Base-by-base conservation (phyloP, 2,113 vertebrate species). In the Carassius auratus region DNA sequence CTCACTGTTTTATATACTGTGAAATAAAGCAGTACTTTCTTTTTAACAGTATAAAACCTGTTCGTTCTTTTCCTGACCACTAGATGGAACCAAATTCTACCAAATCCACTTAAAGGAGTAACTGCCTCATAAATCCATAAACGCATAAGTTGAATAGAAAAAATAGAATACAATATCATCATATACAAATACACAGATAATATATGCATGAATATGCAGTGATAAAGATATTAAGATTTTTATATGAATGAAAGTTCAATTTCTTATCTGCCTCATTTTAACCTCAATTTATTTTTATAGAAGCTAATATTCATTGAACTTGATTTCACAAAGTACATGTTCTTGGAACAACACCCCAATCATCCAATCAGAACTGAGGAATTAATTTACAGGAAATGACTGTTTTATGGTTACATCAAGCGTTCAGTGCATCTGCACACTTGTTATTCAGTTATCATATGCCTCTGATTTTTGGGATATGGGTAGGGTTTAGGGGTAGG, bases 71-170 rank as follows among this genome's bases (percentile, higher is more conserved):
- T 15, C 61, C 17, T 84, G 61, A 15, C 81, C 84, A 86, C 87
- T 88, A 88, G 87, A 64, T 76, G 85, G 87, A 88, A 75, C 68
- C 68, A 61, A 55, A 66, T 81, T 73, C 75, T 73, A 33, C 26
- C 45, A 66, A 81, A 50, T 33, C 0, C 23, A 30, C 38, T 68
- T 79, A 14, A 79, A 23, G 38, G 21, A 68, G 17, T 5, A 26
- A 21, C 61, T 50, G 15, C 33, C 61, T 48, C 15, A 8, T 17
- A 30, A 64, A 17, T 45, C 12, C 8, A 59, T n/a, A 13, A 42
- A 62, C 4, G 9, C 36, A n/a, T 14, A n/a, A 33, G 36, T 42
- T 71, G 36, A 9, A 42, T 38, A 69, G 3, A 3, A 8, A 52
- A 30, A 5, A 23, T 45, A 45, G 5, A 30, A 5, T 30, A 45